Percentiles rank a stretch among this genome's conserved stretches.
Conservation (phyloP, 2,797 vertebrate species). For the Harpagifer antarcticus region DNA sequence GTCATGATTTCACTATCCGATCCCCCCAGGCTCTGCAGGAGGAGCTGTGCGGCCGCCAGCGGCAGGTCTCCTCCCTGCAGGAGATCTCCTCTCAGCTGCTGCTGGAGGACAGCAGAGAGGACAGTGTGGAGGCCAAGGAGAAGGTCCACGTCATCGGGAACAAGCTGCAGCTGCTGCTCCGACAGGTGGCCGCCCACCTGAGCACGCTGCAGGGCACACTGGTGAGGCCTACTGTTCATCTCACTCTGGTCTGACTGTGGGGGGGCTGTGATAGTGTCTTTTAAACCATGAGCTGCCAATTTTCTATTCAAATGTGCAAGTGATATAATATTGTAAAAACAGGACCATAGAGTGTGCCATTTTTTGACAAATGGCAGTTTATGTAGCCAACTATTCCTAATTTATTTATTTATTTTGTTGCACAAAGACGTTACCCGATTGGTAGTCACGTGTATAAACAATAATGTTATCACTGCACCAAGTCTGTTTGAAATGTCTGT, state of each 20-base stretch:
- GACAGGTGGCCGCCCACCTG: slow-evolving; percentile 84
- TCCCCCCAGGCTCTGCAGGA: slow-evolving; percentile 86
- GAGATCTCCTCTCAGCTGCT: slow-evolving; percentile 88
- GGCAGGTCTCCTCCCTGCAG: slow-evolving; percentile 85
- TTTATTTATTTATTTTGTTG: no score
- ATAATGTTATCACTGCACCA: no score
- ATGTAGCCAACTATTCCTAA: no score
- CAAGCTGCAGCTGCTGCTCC: slow-evolving; percentile 87
- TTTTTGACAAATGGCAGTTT: no score
- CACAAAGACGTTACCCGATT: no score
- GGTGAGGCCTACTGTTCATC: slow-evolving; percentile 78
- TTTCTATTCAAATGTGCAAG: no score
- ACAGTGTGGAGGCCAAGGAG: slow-evolving; percentile 90
- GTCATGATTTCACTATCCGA: neutral
- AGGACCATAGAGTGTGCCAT: no score
- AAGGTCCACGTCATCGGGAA: slow-evolving; percentile 90
- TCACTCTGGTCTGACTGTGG: no score
- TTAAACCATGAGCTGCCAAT: no score
- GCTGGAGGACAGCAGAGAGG: slow-evolving; percentile 81
- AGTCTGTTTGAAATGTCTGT: neutral
- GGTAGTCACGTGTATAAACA: no score
- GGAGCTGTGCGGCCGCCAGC: slow-evolving; percentile 84
- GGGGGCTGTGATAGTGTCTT: neutral
- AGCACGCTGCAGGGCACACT: slow-evolving; percentile 72
- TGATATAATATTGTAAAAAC: no score